Evolutionary conservation across 2,888 invertebrate species (phyloP), one percentile per base, ranked within the genome.

Genomic region (Lordiphosa andalusiaca): DNA sequence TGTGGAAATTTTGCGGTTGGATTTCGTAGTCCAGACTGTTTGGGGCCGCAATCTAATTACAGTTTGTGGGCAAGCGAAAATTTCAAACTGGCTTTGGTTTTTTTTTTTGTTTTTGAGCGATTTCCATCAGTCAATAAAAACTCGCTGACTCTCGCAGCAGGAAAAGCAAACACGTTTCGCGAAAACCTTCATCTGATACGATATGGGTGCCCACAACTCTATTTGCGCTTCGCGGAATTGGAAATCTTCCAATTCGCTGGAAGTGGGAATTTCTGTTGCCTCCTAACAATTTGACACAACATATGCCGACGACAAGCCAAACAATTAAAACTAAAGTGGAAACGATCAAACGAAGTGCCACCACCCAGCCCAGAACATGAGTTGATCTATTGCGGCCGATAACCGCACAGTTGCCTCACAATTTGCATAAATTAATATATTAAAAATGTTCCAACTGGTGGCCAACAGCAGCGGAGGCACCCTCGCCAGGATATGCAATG

Each of bases 301-400:
- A 65, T 62, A 55, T 71, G 80, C 53, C 35, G 25, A 40, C 84
- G 84, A 87, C 85, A 84, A 69, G 84, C 64, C 56, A 73, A 81
- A 78, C 86, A 87, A 86, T 86, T 86, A 87, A 87, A 86, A 67
- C 69, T 86, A 84, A 86, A 86, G 86, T 86, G 86, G 77, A 86
- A 86, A 87, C 86, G 88, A 86, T 86, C 87, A 87, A 87, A 86
- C 69, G 70, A 67, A 63, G 64, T 67, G 75, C 71, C 64, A 68
- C 78, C 85, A 30, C 30, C 80, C 52, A 58, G 30, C 30, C 3
- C 30, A 39, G 62, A 56, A 59, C 58, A 64, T 38, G 56, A 50
- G 55, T 47, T 58, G 69, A 73, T 85, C 73, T 71, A 64, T 68
- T 70, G 65, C 60, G 41, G 16, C 55, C 50, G 77, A 73, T 84